Evolutionary conservation across 2,113 vertebrate genomes (phyloP), one percentile per base, ranked within the genome.

Genomic region (Aptenodytes patagonicus): DNA sequence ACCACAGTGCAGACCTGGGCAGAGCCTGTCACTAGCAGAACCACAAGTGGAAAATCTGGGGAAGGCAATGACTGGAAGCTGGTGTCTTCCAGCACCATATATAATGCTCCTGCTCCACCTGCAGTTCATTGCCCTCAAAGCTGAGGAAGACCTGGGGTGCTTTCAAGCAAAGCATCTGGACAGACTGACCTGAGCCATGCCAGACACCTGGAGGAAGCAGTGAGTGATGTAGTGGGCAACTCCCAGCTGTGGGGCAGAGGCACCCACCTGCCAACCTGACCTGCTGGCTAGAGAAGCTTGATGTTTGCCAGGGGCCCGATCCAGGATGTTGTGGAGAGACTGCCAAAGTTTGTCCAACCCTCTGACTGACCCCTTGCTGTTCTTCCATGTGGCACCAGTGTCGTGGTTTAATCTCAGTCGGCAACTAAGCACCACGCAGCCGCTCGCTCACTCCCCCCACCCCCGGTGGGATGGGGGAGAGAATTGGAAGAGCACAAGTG

Each of bases 61-160:
- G 51, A 57, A 66, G 24, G 36, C 6, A 29, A 24, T 3, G 32
- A 44, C 46, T 62, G 47, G 71, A 79, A 87, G 52, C 13, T 32
- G 18, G 8, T 38, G 5, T 31, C 24, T 91, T 44, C 40, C 2
- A 2, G 17, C 22, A 64, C 25, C 44, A 29, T 0, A 0, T 24
- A 36, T 13, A 44, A 57, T 12, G 57, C 49, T 57, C 11, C n/a
- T 34, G 15, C 22, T 46, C 44, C 51, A 60, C 22, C 32, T 8
- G 17, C 34, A 15, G 22, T 28, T 71, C 81, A 44, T 10, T 0
- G 0, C 11, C 18, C 10, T 28, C 42, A 51, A 38, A 51, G 36
- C 51, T 57, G 25, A 40, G 29, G 36, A 36, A 36, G 24, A 51
- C 17, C 51, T 34, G 8, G 8, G 3, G 21, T 51, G 32, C 15